phyloP scores from a whole-genome alignment of 2,888 invertebrate species.

The Melikaiella ostensackeni region DNA sequence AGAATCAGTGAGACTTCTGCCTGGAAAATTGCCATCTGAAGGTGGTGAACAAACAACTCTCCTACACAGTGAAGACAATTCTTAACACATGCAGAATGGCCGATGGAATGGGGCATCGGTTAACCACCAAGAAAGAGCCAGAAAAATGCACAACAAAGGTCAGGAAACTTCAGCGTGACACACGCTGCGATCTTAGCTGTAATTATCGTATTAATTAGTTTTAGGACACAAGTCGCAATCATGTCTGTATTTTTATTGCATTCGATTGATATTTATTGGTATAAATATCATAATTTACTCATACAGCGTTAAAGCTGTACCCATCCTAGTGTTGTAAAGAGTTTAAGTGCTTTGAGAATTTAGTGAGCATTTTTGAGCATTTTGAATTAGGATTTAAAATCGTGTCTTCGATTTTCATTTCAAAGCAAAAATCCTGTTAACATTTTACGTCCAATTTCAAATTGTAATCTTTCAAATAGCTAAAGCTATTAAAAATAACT shows the following conservation, averaged over 20 bases:
- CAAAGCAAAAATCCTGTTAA: no score
- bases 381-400: no score
- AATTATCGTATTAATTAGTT: conserved; percentile 66
- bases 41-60: conserved; percentile 71
- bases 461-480: no score
- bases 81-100: conserved; percentile 72
- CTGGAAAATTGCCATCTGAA: conserved; percentile 58
- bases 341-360: no score
- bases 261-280: conserved; percentile 40
- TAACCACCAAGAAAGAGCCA: conserved; percentile 38
- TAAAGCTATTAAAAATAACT: no score
- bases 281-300: conserved; percentile 8
- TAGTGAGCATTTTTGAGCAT: no score
- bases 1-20: conserved; percentile 60
- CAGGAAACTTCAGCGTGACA: conserved; percentile 66
- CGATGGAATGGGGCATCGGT: conserved; percentile 60
- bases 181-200: conserved; percentile 61
- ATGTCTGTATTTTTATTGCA: neutral
- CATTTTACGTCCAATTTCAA: no score
- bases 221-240: conserved; percentile 42
- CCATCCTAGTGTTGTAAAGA: conserved; percentile 35
- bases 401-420: no score
- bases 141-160: conserved; percentile 57
- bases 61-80: conserved; percentile 65
- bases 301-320: conserved; percentile 43